phyloP scores from a whole-genome alignment of 1,140 invertebrate species.

The Ctenoplectra terminalis region DNA sequence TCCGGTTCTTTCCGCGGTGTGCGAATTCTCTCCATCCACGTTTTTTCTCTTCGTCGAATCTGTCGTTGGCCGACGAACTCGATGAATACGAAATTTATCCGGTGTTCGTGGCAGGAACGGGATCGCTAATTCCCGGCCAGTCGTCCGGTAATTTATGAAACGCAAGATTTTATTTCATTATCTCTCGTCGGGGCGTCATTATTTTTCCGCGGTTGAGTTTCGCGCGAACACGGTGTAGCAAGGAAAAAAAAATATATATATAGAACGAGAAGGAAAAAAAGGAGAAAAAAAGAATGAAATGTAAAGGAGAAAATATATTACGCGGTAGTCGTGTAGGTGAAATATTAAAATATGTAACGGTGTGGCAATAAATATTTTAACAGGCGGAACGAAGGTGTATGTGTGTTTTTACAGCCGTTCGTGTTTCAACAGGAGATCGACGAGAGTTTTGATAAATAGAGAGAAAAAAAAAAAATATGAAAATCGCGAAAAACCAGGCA shows the following conservation, averaged over 20 bases:
- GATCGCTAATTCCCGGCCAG: conserved; percentile 7
- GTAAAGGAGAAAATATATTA: not conserved
- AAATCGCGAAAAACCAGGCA: not conserved
- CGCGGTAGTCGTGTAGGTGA: not conserved
- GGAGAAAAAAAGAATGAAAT: not conserved
- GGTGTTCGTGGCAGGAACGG: not conserved
- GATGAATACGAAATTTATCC: conserved; percentile 13
- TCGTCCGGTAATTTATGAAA: conserved; percentile 8
- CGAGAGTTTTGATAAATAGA: not conserved
- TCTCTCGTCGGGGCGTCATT: not conserved
- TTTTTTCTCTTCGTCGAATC: conserved; percentile 4
- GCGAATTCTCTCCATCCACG: not conserved
- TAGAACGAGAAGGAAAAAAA: not conserved
- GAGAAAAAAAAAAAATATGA: not conserved
- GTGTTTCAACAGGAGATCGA: not conserved
- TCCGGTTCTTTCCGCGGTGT: not conserved
- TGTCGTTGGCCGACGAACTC: not conserved
- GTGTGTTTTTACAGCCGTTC: not conserved
- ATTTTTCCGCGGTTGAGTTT: not conserved
- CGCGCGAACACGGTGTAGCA: no score
- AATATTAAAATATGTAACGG: conserved; percentile 9
- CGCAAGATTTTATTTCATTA: conserved; percentile 18
- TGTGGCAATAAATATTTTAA: conserved; percentile 9
- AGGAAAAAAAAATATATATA: no score
- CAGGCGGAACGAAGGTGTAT: no score